A percentile compares a stretch with the other conserved stretches of the same genome.
Conservation (phyloP, 1,140 invertebrate genomes). For the Drosophila teissieri region DNA sequence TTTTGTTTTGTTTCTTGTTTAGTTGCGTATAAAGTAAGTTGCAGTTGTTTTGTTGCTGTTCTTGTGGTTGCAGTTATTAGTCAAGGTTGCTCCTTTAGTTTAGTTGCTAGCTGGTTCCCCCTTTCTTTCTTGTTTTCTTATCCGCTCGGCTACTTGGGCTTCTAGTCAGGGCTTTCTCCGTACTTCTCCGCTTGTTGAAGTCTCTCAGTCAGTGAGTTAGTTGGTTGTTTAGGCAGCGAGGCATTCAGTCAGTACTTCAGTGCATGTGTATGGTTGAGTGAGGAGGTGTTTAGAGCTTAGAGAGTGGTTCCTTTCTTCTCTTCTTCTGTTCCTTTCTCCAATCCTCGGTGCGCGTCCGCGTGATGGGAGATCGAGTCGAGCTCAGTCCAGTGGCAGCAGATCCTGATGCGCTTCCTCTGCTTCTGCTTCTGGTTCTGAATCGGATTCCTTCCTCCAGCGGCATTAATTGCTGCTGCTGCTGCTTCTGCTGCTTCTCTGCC, state of each 20-base stretch:
- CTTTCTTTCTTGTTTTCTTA: not conserved
- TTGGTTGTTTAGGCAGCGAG: conserved; percentile 77
- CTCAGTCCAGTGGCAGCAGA: conserved; percentile 27
- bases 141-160: conserved; percentile 21
- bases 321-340: conserved; percentile 10
- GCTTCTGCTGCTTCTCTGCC: conserved; percentile 9
- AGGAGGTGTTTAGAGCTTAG: conserved; percentile 24
- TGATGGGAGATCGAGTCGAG: conserved; percentile 47
- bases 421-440: conserved; percentile 19
- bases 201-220: conserved; percentile 80
- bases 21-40: conserved; percentile 75
- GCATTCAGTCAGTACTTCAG: conserved; percentile 81
- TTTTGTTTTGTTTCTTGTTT: conserved; percentile 24
- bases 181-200: conserved; percentile 54
- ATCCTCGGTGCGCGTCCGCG: conserved; percentile 4
- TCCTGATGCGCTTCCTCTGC: conserved; percentile 33
- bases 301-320: conserved; percentile 24
- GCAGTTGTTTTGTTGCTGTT: conserved; percentile 49
- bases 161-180: conserved; percentile 41
- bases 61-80: conserved; percentile 51
- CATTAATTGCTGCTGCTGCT: conserved; percentile 34
- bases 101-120: conserved; percentile 33
- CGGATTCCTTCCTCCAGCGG: conserved; percentile 19
- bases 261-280: conserved; percentile 59
- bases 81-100: conserved; percentile 53